A percentile compares a stretch with the other conserved stretches of the same genome.
Evolutionary conservation across 2,797 vertebrate species (phyloP).

Genomic region (Coccyzus lansbergi): DNA sequence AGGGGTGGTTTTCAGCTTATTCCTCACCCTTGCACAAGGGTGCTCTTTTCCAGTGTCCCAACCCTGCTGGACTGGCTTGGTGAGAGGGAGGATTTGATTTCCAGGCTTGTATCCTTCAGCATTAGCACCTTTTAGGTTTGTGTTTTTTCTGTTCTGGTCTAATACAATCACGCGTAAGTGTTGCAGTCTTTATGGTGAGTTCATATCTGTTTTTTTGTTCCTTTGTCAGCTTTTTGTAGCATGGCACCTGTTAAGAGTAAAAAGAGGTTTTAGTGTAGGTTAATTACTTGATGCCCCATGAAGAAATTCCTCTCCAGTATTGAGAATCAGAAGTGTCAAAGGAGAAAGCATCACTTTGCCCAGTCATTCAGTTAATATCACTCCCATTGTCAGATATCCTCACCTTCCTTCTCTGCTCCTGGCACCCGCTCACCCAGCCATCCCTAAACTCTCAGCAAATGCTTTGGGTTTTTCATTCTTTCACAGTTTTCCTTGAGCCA

Average conservation of each 20-base stretch:
- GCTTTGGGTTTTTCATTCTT: neutral
- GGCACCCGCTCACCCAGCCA: neutral
- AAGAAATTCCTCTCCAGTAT: neutral
- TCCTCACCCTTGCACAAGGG: neutral
- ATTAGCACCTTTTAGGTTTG: neutral
- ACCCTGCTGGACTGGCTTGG: neutral
- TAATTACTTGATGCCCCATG: neutral
- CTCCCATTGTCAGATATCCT: neutral
- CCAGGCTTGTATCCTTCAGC: neutral
- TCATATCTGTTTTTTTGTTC: neutral
- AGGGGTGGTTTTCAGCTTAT: neutral
- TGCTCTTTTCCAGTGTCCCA: neutral
- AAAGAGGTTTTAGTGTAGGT: neutral
- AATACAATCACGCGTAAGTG: fast-evolving
- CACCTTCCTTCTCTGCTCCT: neutral
- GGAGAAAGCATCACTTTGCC: neutral
- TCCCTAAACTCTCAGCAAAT: neutral
- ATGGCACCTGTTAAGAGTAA: neutral
- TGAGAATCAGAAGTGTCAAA: neutral
- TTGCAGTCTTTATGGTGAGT: neutral
- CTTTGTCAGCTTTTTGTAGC: neutral
- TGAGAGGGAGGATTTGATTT: neutral
- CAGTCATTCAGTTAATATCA: neutral
- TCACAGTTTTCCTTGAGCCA: neutral
- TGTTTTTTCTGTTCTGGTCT: neutral